These are phyloP conservation scores for Heliconius cydno DNA, from an alignment of 2,888 invertebrate genomes.

Conservation along the genomic window DNA sequence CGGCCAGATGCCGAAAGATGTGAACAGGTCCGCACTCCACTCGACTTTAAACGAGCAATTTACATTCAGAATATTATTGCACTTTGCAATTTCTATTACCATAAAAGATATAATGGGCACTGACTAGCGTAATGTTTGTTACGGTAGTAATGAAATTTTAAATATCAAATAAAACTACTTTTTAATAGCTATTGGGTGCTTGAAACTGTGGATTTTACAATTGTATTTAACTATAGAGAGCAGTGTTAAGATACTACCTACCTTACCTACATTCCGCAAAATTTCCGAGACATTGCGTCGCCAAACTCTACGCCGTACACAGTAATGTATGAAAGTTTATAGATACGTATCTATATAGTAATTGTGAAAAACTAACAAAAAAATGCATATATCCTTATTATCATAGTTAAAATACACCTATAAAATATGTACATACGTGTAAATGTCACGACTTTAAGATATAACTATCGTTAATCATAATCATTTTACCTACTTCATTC, in stretches of 20 bases:
- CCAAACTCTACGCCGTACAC: too few species aligned
- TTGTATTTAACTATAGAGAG: too few species aligned
- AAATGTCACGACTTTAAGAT: background rate
- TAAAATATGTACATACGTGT: background rate
- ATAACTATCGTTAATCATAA: slow-evolving; percentile 12
- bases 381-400: background rate
- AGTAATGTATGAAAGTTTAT: too few species aligned
- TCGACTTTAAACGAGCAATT: slow-evolving; percentile 44
- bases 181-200: background rate
- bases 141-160: slow-evolving; percentile 1
- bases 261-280: too few species aligned
- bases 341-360: too few species aligned
- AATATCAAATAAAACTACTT: background rate
- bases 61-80: slow-evolving; percentile 40
- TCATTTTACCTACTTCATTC: background rate
- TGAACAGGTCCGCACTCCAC: slow-evolving; percentile 67
- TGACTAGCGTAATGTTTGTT: background rate
- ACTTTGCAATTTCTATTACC: slow-evolving; percentile 17
- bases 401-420: background rate
- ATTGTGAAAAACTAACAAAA: too few species aligned
- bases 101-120: slow-evolving; percentile 14
- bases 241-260: too few species aligned
- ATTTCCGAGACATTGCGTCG: too few species aligned
- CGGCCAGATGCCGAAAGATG: slow-evolving; percentile 82
- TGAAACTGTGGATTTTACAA: too few species aligned